These are phyloP conservation scores for Thripadectes ignobilis DNA, from an alignment of 2,797 vertebrate genomes.

Conservation along the genomic window DNA sequence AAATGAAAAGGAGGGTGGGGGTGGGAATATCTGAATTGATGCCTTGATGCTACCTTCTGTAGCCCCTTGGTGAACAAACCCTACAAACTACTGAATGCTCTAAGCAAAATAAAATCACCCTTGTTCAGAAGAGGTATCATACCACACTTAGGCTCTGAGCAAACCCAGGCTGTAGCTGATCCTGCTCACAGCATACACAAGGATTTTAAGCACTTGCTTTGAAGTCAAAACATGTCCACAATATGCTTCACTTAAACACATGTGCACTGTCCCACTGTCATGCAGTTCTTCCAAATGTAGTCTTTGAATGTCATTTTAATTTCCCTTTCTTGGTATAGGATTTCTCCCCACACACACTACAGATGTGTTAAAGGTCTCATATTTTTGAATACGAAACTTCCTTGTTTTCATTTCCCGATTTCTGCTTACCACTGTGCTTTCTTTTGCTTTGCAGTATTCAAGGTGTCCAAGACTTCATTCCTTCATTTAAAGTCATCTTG, in stretches of 20 bases:
- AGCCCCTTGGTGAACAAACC: neutral
- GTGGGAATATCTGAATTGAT: neutral
- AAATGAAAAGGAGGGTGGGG: neutral
- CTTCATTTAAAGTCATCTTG: neutral
- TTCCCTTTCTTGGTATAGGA: neutral
- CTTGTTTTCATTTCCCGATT: neutral
- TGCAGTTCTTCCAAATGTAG: neutral
- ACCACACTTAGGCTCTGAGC: neutral
- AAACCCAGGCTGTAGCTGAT: neutral
- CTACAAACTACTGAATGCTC: neutral
- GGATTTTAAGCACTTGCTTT: conserved; percentile 2
- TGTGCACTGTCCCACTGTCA: neutral
- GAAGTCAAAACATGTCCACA: neutral
- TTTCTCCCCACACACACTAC: neutral
- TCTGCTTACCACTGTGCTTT: neutral
- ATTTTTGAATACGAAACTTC: neutral
- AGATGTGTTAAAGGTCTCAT: neutral
- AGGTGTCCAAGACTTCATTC: neutral
- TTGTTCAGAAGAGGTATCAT: fast-evolving
- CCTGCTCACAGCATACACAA: neutral
- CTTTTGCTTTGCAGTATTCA: neutral
- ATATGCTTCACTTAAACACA: neutral
- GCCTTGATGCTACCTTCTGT: neutral
- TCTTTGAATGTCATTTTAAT: neutral
- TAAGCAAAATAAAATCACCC: neutral